Evolutionary conservation across 2,113 vertebrate genomes (phyloP).

Genomic region (Microcebus tavaratra): DNA sequence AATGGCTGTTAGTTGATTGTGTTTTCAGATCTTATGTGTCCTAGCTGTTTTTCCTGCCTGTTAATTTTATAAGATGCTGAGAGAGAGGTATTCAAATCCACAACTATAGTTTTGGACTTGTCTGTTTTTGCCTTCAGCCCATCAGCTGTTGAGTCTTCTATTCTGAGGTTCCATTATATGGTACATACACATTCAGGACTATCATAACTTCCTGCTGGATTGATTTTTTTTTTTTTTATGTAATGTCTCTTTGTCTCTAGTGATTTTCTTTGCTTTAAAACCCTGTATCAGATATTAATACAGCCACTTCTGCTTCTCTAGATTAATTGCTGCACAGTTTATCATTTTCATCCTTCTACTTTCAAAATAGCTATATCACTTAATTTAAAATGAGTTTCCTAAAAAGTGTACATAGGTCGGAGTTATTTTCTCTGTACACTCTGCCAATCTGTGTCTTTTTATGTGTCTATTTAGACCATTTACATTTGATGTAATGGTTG

Average conservation of each 20-base stretch:
- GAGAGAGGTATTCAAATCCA: background rate
- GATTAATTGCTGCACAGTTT: background rate
- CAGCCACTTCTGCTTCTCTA: too few relatives aligned
- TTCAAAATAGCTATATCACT: background rate
- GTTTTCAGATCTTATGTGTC: background rate
- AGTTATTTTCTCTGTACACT: background rate
- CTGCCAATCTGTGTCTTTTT: background rate
- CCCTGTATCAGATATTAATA: background rate
- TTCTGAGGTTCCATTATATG: background rate
- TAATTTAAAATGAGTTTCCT: background rate
- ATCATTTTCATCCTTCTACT: background rate
- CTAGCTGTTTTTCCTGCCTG: fast-evolving
- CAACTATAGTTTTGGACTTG: background rate
- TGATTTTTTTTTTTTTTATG: background rate
- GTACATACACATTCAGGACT: background rate
- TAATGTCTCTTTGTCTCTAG: background rate
- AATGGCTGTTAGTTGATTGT: background rate
- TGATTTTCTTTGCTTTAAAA: background rate
- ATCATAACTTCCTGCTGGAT: background rate
- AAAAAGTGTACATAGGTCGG: too few relatives aligned
- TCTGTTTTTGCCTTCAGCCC: background rate
- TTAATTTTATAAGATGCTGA: too few relatives aligned
- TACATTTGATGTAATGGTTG: background rate
- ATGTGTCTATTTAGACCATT: background rate
- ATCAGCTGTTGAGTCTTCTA: too few relatives aligned